phyloP scores from a whole-genome alignment of 2,888 invertebrate genomes.

The Epinotia brunnichana region DNA sequence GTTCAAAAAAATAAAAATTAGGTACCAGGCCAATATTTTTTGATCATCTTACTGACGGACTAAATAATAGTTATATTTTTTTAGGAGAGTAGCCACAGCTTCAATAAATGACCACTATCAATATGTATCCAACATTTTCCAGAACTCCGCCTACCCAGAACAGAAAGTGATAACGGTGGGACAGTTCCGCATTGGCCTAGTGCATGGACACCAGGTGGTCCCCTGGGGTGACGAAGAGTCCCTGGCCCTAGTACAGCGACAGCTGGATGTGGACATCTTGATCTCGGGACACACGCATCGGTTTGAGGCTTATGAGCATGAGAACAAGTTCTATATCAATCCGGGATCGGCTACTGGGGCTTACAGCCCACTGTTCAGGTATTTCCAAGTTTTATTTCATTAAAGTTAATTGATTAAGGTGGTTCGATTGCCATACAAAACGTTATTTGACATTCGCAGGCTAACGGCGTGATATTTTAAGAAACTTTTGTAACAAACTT shows the following conservation, averaged over 20 bases:
- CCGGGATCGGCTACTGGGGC: slow-evolving; percentile 99
- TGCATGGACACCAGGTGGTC: slow-evolving; percentile 99
- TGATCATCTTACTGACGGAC: no score
- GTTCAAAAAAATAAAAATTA: no score
- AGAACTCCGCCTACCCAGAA: slow-evolving; percentile 97
- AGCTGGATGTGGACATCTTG: slow-evolving; percentile 98
- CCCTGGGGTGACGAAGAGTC: slow-evolving; percentile 99
- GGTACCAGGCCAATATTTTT: no score
- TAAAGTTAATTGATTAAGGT: background rate
- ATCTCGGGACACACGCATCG: slow-evolving; percentile 99
- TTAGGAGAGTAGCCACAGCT: no score
- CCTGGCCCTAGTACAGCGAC: slow-evolving; percentile 95
- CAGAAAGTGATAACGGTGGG: slow-evolving; percentile 99
- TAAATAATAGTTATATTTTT: no score
- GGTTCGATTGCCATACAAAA: no score
- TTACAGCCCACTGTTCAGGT: slow-evolving; percentile 96
- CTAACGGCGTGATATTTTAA: no score
- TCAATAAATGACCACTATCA: background rate
- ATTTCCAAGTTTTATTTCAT: slow-evolving; percentile 52
- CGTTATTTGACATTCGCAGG: no score
- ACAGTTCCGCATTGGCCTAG: slow-evolving; percentile 98
- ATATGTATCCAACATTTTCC: slow-evolving; percentile 69
- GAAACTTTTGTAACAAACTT: no score
- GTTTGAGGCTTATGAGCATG: slow-evolving; percentile 99
- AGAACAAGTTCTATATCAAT: slow-evolving; percentile 99